Conservation (phyloP, 2,888 invertebrate genomes). For the Acanthosepion lycidas region DNA sequence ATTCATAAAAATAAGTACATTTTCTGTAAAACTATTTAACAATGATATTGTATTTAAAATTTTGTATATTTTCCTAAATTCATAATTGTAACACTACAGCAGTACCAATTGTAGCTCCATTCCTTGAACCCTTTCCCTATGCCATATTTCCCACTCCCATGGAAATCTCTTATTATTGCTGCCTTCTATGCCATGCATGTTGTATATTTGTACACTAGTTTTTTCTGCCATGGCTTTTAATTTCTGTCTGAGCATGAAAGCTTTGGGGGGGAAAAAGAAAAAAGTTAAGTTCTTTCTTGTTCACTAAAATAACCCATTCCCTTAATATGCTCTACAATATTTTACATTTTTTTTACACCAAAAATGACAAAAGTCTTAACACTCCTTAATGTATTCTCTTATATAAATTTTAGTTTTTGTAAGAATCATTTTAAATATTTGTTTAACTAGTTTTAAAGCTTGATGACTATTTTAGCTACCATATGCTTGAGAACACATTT, state of each 20-base stretch:
- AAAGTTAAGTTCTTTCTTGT: background rate
- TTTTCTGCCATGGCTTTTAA: background rate
- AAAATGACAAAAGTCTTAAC: background rate
- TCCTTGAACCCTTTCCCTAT: background rate
- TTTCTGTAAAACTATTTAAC: too few species aligned
- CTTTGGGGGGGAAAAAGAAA: background rate
- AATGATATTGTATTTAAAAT: too few species aligned
- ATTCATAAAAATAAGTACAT: too few species aligned
- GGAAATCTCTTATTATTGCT: background rate
- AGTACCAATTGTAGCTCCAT: background rate
- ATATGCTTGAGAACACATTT: background rate
- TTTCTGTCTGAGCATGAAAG: background rate
- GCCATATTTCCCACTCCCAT: background rate
- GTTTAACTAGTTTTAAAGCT: background rate
- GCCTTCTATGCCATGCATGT: background rate
- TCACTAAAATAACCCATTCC: background rate
- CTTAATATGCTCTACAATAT: background rate
- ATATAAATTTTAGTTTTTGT: background rate
- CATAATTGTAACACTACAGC: background rate
- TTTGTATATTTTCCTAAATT: background rate
- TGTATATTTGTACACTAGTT: conserved; percentile 7
- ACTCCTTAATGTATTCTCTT: background rate
- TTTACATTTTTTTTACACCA: too few species aligned
- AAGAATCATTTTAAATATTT: background rate
- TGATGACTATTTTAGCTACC: background rate